Evolutionary conservation across 2,797 vertebrate genomes (phyloP).

Genomic region (Amniataba percoides): DNA sequence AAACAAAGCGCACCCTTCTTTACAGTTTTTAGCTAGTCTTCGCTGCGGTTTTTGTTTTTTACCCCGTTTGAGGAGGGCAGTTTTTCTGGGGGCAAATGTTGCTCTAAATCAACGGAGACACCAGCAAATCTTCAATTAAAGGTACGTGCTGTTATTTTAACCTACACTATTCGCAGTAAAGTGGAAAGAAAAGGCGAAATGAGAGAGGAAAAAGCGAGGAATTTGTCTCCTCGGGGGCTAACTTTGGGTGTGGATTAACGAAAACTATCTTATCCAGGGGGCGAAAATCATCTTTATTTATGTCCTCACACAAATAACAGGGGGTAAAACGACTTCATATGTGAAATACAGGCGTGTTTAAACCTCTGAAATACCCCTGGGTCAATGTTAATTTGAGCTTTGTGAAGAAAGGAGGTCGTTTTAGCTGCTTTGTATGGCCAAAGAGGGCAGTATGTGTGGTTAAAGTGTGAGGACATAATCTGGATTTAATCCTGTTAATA

Average conservation of each 20-base stretch:
- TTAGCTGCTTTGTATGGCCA: constrained; percentile 22
- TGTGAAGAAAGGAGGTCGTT: constrained; percentile 48
- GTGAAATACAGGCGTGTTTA: background rate
- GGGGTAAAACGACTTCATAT: fast-evolving
- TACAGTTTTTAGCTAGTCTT: constrained; percentile 22
- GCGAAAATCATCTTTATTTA: too few relatives aligned
- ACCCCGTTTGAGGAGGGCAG: background rate
- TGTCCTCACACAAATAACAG: fast-evolving
- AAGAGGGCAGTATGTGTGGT: background rate
- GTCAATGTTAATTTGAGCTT: background rate
- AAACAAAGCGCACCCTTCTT: constrained; percentile 66
- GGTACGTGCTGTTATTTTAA: constrained; percentile 60
- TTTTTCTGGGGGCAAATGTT: constrained; percentile 49
- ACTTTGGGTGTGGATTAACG: constrained; percentile 74
- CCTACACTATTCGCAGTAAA: background rate
- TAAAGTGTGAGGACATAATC: background rate
- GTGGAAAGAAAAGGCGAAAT: background rate
- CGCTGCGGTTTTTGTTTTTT: background rate
- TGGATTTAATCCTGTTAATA: background rate
- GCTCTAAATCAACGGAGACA: constrained; percentile 29
- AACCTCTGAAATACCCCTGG: background rate
- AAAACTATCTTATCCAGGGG: constrained; percentile 4
- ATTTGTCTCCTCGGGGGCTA: constrained; percentile 52
- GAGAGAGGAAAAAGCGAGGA: constrained; percentile 39
- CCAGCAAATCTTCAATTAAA: background rate